A percentile compares a stretch with the other conserved stretches of the same genome.
Evolutionary conservation across 2,888 invertebrate genomes (phyloP).

Genomic region (Marronus borbonicus): DNA sequence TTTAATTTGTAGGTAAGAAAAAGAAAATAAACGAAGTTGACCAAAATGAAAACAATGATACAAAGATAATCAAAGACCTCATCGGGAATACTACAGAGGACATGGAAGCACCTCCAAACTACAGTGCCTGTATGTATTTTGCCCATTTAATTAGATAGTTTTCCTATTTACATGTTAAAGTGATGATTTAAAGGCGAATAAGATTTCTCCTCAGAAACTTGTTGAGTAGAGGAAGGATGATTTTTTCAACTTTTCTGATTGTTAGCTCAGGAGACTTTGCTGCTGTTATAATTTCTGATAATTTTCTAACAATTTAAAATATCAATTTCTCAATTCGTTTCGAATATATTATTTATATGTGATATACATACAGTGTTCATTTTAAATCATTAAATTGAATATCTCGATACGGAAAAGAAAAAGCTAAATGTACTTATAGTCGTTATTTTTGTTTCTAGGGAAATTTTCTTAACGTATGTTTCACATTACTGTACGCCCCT

Average conservation of each 20-base stretch:
- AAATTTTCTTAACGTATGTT: too few relatives aligned
- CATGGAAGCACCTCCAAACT: constrained; percentile 28
- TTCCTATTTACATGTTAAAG: constrained; percentile 1
- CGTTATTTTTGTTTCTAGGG: too few relatives aligned
- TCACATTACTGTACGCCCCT: too few relatives aligned
- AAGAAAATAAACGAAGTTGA: constrained; percentile 60
- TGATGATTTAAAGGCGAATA: constrained; percentile 61
- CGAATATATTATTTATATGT: too few relatives aligned
- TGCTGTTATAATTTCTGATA: background rate
- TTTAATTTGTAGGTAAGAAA: constrained; percentile 58
- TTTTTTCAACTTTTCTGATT: constrained; percentile 45
- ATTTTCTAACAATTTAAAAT: too few relatives aligned
- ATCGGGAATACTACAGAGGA: constrained; percentile 47
- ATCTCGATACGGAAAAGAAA: too few relatives aligned
- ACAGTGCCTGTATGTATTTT: background rate
- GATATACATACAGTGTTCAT: too few relatives aligned
- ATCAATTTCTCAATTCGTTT: too few relatives aligned
- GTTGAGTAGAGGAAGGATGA: constrained; percentile 57
- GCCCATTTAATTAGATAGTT: background rate
- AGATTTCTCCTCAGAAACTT: constrained; percentile 55
- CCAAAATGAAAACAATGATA: constrained; percentile 54
- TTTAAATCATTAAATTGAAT: too few relatives aligned
- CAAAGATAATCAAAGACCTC: constrained; percentile 54
- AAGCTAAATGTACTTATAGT: too few relatives aligned
- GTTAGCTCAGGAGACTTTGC: constrained; percentile 33